Base-by-base conservation (phyloP, 2,888 invertebrate species). In the Lithophane ornitopus region DNA sequence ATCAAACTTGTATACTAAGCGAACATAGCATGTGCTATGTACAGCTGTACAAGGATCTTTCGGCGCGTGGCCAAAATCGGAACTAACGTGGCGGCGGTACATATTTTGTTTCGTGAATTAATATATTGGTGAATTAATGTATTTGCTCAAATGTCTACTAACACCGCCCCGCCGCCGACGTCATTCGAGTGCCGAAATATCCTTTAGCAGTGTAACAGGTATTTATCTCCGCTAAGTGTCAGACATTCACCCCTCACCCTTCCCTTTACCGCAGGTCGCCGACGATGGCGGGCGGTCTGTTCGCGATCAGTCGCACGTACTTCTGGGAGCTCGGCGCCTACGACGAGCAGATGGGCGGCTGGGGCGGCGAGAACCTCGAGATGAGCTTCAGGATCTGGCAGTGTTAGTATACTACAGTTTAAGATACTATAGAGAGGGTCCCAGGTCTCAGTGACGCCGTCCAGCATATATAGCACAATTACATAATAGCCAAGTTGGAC, bases 201-300 rank as follows among this genome's bases (percentile, higher is more conserved):
- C 34, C 34, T 34, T 34, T 34, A 34, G 34, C 34, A 6, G 34
- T 34, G 34, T 34, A 34, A 34, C 34, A 34, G 34, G 34, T 34
- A 34, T 34, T 34, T 34, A 34, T 6, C 34, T 34, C 34, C 4
- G 34, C 34, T 34, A 34, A 34, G 34, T 34, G 56, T 26, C 12
- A 2, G 56, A 56, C 56, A 16, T 3, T 58, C 16, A 28, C 9
- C 16, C 14, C 19, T 14, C 26, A 14, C 26, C 14, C 14, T 14
- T 3, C n/a, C 22, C 2, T 62, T 7, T 3, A 9, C n/a, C 12
- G n/a, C 46, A 97, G 97, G 95, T 98, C 99, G 0, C 99, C 99
- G 0, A 99, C 99, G 0, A 99, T 99, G 99, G 99, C 99, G n/a
- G 99, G 99, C 1, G 99, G 99, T 0, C 94, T 99, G 77, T 99